phyloP scores from a whole-genome alignment of 1,140 invertebrate species.

The Zaprionus ghesquierei region DNA sequence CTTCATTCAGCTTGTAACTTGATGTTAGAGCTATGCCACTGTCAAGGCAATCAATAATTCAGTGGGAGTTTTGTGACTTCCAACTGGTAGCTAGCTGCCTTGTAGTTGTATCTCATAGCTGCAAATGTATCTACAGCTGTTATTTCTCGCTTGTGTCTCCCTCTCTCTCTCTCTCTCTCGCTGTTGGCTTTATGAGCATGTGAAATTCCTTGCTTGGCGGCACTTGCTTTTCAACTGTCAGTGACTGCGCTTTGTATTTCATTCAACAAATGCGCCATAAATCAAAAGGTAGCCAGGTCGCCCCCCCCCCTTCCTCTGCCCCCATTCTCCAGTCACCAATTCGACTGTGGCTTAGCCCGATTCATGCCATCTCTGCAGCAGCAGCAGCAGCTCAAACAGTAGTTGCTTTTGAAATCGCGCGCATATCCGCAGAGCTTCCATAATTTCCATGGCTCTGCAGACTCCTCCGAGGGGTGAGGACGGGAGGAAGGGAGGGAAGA shows the following conservation, averaged over 20 bases:
- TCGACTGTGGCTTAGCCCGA: background rate
- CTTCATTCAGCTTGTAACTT: background rate
- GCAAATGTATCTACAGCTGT: background rate
- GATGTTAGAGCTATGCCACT: background rate
- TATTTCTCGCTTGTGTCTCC: background rate
- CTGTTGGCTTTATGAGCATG: conserved; percentile 65
- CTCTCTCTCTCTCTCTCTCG: background rate
- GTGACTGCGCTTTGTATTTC: conserved; percentile 74
- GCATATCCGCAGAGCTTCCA: conserved; percentile 81
- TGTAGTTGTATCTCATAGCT: background rate
- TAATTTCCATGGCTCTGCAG: conserved; percentile 52
- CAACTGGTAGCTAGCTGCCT: background rate
- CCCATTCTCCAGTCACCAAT: background rate
- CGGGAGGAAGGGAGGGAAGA: background rate
- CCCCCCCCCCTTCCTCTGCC: background rate
- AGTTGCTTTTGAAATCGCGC: conserved; percentile 79
- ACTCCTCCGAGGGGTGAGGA: background rate
- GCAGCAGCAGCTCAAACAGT: conserved; percentile 55
- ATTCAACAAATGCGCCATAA: conserved; percentile 75
- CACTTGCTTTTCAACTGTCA: conserved; percentile 68
- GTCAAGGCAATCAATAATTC: background rate
- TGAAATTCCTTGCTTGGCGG: conserved; percentile 74
- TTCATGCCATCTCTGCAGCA: background rate
- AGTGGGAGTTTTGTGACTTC: background rate
- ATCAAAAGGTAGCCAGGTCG: conserved; percentile 50